These are phyloP conservation scores for Amniataba percoides DNA, from an alignment of 2,797 vertebrate genomes.

Conservation along the genomic window DNA sequence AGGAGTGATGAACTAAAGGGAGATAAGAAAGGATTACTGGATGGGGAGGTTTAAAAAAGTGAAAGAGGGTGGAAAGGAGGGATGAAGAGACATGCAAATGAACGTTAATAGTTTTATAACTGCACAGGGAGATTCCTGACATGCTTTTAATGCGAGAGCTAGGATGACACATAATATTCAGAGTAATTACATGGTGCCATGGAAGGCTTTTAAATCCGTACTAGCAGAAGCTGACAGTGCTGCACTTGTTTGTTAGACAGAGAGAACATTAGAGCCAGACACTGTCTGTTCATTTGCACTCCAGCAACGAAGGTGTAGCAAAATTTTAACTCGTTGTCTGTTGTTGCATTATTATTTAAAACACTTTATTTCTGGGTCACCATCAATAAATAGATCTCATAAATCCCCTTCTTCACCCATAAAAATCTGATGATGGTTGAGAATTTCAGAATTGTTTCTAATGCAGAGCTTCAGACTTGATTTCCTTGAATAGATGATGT, in stretches of 20 bases:
- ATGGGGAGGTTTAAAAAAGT: slow-evolving; percentile 55
- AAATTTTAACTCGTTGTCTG: background rate
- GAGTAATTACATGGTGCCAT: slow-evolving; percentile 81
- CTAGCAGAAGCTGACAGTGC: slow-evolving; percentile 43
- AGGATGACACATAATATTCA: slow-evolving; percentile 79
- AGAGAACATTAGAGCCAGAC: slow-evolving; percentile 10
- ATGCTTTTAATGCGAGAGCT: slow-evolving; percentile 66
- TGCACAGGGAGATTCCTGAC: slow-evolving; percentile 73
- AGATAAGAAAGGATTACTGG: slow-evolving; percentile 70
- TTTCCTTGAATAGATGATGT: background rate
- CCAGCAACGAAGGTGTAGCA: background rate
- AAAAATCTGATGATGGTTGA: background rate
- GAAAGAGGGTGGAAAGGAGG: slow-evolving; percentile 44
- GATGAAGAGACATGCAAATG: slow-evolving; percentile 70
- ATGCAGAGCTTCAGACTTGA: background rate
- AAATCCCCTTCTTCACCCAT: background rate
- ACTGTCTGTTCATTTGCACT: slow-evolving; percentile 20
- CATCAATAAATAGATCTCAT: background rate
- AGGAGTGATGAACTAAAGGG: slow-evolving; percentile 52
- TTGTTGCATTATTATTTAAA: background rate
- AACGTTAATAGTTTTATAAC: slow-evolving; percentile 81
- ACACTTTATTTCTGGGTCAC: background rate
- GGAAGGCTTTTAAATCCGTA: slow-evolving; percentile 63
- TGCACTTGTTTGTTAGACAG: slow-evolving; percentile 39
- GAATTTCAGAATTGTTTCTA: background rate